Conservation (phyloP, 2,113 vertebrate species). For the Hyaena hyaena region DNA sequence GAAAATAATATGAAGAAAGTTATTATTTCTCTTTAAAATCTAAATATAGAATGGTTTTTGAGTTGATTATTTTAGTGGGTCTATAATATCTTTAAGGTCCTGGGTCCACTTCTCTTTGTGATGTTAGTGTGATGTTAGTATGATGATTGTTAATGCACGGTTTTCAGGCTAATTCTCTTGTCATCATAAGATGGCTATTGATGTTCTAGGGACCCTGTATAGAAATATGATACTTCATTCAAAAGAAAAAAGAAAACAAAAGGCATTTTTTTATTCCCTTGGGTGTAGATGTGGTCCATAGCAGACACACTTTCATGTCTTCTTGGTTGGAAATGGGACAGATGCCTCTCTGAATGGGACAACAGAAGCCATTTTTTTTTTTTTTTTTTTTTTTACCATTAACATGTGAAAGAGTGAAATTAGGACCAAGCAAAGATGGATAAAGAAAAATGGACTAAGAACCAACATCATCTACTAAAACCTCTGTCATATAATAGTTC, state of each 20-base stretch:
- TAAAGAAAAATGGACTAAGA: not conserved
- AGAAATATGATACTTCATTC: not conserved
- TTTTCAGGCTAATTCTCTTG: not conserved
- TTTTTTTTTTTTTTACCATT: not conserved
- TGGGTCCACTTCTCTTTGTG: not conserved
- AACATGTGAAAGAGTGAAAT: not conserved
- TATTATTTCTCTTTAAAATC: not conserved
- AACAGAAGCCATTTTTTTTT: not conserved
- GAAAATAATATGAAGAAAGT: not conserved
- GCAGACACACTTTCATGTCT: not conserved
- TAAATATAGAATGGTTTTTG: not conserved
- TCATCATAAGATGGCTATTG: not conserved
- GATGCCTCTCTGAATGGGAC: not conserved
- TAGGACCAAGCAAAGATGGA: rapidly evolving
- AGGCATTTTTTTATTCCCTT: not conserved
- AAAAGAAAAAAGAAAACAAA: not conserved
- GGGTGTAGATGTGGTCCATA: not conserved
- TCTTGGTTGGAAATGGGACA: not conserved
- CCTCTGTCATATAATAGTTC: not conserved
- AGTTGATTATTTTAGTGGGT: not conserved
- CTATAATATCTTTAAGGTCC: not conserved
- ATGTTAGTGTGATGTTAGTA: not conserved
- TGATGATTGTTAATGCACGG: not conserved
- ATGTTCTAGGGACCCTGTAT: not conserved
- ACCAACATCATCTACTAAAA: not conserved